Conservation (phyloP, 2,888 invertebrate genomes). For the Ligdia adustata region DNA sequence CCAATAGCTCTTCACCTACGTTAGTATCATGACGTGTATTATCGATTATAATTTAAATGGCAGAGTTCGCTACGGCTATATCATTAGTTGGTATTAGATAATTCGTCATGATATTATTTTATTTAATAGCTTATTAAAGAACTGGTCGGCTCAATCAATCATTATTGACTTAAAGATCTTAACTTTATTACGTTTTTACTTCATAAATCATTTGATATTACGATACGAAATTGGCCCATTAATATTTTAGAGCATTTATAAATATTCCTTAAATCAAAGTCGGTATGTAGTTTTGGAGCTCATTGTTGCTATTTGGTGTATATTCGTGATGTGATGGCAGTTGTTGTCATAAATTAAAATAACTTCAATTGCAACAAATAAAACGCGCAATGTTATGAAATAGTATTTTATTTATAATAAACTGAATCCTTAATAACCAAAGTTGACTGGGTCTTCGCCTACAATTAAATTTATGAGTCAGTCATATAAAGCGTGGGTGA, state of each 20-base stretch:
- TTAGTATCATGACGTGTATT: slow-evolving; percentile 8
- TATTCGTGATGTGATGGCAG: too few species aligned
- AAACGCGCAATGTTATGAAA: not conserved
- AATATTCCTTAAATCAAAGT: too few species aligned
- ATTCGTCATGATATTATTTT: slow-evolving; percentile 15
- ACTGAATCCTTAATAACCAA: slow-evolving; percentile 2
- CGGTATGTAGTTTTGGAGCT: too few species aligned
- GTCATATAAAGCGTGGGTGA: slow-evolving; percentile 45
- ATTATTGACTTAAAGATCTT: slow-evolving; percentile 8
- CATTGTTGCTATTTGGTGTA: too few species aligned
- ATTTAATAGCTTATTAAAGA: slow-evolving; percentile 20
- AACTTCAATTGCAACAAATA: too few species aligned
- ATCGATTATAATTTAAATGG: slow-evolving; percentile 20
- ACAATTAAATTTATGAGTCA: slow-evolving; percentile 42
- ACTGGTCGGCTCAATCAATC: slow-evolving; percentile 12
- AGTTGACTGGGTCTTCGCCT: slow-evolving; percentile 13
- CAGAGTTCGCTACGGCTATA: slow-evolving; percentile 14
- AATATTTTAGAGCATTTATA: not conserved
- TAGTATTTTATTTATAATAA: not conserved
- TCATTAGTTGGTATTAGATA: slow-evolving; percentile 20
- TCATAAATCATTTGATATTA: not conserved
- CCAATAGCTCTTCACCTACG: slow-evolving; percentile 1
- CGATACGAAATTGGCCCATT: not conserved
- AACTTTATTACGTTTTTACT: slow-evolving; percentile 4
- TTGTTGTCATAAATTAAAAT: too few species aligned